Conservation (phyloP, 2,888 invertebrate species). For the Drosophila quinaria region DNA sequence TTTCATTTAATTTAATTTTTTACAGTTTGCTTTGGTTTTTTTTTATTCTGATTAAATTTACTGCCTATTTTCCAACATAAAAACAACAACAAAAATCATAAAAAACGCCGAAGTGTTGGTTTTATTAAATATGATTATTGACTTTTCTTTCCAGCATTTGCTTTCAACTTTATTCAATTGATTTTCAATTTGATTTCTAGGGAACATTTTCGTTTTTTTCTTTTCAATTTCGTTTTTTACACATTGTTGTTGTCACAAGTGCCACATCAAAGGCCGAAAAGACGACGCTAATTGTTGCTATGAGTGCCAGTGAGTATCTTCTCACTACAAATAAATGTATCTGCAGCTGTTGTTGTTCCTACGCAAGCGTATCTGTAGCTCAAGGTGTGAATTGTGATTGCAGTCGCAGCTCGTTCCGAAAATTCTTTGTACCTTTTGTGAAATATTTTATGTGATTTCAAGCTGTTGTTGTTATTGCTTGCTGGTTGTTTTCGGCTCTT, state of each 20-base stretch:
- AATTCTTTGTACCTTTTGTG: slow-evolving; percentile 44
- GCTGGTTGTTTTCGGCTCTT: slow-evolving; percentile 43
- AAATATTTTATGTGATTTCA: slow-evolving; percentile 66
- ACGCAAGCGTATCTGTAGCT: slow-evolving; percentile 32
- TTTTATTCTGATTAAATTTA: slow-evolving; percentile 49
- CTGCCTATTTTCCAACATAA: slow-evolving; percentile 37
- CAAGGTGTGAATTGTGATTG: slow-evolving; percentile 72
- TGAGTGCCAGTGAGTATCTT: slow-evolving; percentile 26
- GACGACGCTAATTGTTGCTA: slow-evolving; percentile 63
- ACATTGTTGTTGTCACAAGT: slow-evolving; percentile 54
- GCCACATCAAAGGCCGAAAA: slow-evolving; percentile 68
- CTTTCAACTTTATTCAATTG: slow-evolving; percentile 61
- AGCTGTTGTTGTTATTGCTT: slow-evolving; percentile 24
- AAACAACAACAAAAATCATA: slow-evolving; percentile 11
- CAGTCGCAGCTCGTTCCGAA: slow-evolving; percentile 38
- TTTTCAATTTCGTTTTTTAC: slow-evolving; percentile 4
- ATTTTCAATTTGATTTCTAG: slow-evolving; percentile 54
- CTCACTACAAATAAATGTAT: slow-evolving; percentile 18
- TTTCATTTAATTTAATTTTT: slow-evolving; percentile 65
- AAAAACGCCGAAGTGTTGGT: slow-evolving; percentile 23
- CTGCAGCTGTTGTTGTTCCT: slow-evolving; percentile 15
- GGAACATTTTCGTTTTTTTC: slow-evolving; percentile 31
- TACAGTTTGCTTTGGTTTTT: slow-evolving; percentile 51
- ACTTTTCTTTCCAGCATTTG: slow-evolving; percentile 46
- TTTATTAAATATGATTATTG: slow-evolving; percentile 70